phyloP scores from a whole-genome alignment of 2,888 invertebrate genomes.

The Cantharis nigra region DNA sequence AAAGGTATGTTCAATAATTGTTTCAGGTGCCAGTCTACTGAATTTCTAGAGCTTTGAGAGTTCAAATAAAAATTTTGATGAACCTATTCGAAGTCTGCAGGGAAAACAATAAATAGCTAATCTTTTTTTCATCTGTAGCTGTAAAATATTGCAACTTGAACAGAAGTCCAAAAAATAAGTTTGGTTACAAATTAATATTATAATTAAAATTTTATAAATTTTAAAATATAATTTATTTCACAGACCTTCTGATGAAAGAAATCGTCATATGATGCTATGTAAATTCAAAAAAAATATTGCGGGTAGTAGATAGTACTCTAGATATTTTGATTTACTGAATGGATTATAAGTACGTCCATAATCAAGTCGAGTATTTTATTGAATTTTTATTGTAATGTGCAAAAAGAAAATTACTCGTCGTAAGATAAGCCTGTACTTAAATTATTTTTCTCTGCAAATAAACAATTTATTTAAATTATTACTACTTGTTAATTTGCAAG shows the following conservation, averaged over 20 bases:
- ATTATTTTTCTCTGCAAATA: not conserved
- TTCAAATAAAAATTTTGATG: no score
- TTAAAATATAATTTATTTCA: not conserved
- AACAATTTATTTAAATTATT: not conserved
- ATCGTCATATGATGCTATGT: not conserved
- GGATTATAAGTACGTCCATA: not conserved
- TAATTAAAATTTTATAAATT: no score
- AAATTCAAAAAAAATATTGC: not conserved
- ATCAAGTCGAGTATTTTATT: not conserved
- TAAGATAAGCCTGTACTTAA: not conserved
- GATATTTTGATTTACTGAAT: not conserved
- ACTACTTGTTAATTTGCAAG: not conserved
- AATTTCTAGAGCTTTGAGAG: no score
- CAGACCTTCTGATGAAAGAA: not conserved
- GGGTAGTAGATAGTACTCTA: not conserved
- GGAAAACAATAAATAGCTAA: no score
- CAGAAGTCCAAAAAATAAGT: no score
- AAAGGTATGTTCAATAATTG: not conserved
- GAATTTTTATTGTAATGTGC: not conserved
- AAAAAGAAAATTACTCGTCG: not conserved
- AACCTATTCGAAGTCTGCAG: no score
- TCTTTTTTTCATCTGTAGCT: no score
- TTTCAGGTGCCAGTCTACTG: not conserved
- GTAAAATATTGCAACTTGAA: no score
- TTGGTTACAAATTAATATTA: no score